Evolutionary conservation across 2,797 vertebrate genomes (phyloP), one percentile per base, ranked within the genome.

Genomic region (Crenichthys baileyi): DNA sequence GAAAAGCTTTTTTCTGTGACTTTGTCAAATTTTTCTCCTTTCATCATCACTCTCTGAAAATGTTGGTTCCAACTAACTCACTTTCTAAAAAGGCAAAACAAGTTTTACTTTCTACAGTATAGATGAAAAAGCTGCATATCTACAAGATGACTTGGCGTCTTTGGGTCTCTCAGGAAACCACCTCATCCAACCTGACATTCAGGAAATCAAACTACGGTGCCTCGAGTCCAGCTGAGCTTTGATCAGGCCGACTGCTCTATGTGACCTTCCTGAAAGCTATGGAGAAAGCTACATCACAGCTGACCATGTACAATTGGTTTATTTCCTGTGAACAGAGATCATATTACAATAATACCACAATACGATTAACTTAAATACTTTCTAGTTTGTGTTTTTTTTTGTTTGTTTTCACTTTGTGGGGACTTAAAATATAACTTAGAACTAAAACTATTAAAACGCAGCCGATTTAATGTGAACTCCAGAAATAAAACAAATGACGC

Each of bases 11-110:
- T 75, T 29, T 22, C 63, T 41, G 4, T 67, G 63, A 41, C 63
- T 67, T 41, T 67, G 36, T 50, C 29, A 36, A 29, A 65, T 18
- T n/a, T 20, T 60, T 24, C 39, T 77, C 55, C 76, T 72, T 78
- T 78, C 70, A 78, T 78, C 76, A 78, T 51, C 55, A 60, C 12
- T 24, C 29, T 51, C 29, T 77, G 31, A 78, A 72, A 78, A 70
- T 48, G 41, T n/a, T 58, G 53, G n/a, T 31, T 70, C 65, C 71
- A 41, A 39, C 22, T 18, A 20, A 7, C 44, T 72, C 55, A 46
- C 13, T 24, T 46, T 5, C 55, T 5, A 70, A 48, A n/a, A 73
- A 26, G 2, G 12, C 44, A 18, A 50, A 24, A 58, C 70, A 71
- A 29, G 3, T 44, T 75, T 63, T 51, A 13, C 26, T 71, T 31